Conservation (phyloP, 2,113 vertebrate species). For the Cynopterus brachyotis region DNA sequence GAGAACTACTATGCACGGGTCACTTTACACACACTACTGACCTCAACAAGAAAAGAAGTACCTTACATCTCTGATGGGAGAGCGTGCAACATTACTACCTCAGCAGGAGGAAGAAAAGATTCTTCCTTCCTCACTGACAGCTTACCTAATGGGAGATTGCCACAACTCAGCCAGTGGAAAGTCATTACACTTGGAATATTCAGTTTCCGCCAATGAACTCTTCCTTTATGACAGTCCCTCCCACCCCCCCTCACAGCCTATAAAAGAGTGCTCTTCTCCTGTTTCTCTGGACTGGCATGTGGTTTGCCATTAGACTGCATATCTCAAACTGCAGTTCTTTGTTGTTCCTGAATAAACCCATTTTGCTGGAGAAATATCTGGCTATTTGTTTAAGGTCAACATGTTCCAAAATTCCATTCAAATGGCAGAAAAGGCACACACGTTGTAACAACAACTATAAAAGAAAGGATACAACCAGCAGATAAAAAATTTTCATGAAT, state of each 20-base stretch:
- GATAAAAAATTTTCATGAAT: constrained; percentile 22
- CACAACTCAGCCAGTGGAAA: background rate
- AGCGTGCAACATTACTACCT: background rate
- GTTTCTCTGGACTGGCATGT: background rate
- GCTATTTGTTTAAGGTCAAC: background rate
- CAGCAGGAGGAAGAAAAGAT: background rate
- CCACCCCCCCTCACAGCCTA: too few relatives aligned
- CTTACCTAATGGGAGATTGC: background rate
- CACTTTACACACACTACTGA: background rate
- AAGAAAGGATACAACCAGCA: constrained; percentile 26
- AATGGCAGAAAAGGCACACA: background rate
- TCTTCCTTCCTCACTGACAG: background rate
- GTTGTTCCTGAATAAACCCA: background rate
- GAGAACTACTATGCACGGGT: background rate
- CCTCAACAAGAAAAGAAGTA: background rate
- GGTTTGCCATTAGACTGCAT: too few relatives aligned
- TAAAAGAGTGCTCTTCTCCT: background rate
- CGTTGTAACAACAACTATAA: background rate
- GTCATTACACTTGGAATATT: background rate
- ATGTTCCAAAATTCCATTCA: background rate
- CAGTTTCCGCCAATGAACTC: background rate
- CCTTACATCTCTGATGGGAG: background rate
- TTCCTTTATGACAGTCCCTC: background rate
- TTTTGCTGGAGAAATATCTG: background rate
- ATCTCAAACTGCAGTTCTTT: background rate